Conservation (phyloP, 2,113 vertebrate genomes). For the Crotalus tigris region DNA sequence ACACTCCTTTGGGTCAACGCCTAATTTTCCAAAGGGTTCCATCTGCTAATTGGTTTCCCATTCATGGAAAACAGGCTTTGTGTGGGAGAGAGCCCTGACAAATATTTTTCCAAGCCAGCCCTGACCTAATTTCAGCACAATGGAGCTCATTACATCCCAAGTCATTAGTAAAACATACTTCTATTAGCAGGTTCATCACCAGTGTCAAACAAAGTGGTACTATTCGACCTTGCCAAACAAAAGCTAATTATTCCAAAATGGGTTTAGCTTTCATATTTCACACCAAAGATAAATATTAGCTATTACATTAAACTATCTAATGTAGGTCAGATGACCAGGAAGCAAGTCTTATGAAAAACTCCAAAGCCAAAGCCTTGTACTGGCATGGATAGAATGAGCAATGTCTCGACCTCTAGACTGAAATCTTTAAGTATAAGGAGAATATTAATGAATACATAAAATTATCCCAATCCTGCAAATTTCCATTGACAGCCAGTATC, state of each 20-base stretch:
- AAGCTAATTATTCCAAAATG: constrained; percentile 18
- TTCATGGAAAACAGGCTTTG: not conserved
- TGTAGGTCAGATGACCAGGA: not conserved
- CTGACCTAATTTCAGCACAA: not conserved
- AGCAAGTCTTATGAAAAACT: not conserved
- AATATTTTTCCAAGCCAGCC: not conserved
- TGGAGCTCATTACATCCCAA: not conserved
- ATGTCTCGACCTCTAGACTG: not conserved
- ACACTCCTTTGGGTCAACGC: not conserved
- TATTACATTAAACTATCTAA: not conserved
- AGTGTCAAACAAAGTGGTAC: not conserved
- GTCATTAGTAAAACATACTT: not conserved
- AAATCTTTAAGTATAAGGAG: not conserved
- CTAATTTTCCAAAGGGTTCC: not conserved
- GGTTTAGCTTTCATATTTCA: not conserved
- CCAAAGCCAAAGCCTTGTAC: not conserved
- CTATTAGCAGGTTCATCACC: constrained; percentile 11
- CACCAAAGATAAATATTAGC: not conserved
- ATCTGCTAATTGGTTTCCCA: not conserved
- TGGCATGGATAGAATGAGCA: not conserved
- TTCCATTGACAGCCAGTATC: not conserved
- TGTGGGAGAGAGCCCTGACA: not conserved
- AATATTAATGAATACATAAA: constrained; percentile 7
- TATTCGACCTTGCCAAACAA: constrained; percentile 1
- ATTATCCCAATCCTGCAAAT: not conserved